Evolutionary conservation across 2,888 invertebrate species (phyloP).

Genomic region (Tachina lurida): DNA sequence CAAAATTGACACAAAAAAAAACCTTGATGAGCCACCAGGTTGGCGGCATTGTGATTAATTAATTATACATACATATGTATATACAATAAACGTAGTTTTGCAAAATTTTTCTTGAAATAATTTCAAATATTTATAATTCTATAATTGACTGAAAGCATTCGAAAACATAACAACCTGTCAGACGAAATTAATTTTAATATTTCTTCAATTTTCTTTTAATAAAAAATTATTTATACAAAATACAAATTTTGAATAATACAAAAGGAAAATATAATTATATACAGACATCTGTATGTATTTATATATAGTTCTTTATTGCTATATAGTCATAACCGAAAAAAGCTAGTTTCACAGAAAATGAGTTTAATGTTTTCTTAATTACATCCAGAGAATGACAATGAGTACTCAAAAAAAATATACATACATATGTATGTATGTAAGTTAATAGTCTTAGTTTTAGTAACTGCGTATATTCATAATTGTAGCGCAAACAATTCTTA

Average conservation of each 20-base stretch:
- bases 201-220: conserved; percentile 12
- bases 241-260: neutral
- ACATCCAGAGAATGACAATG: too few relatives aligned
- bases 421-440: too few relatives aligned
- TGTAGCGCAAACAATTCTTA: too few relatives aligned
- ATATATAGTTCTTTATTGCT: too few relatives aligned
- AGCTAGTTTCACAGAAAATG: too few relatives aligned
- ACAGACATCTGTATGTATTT: neutral
- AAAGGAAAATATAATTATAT: neutral
- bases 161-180: conserved; percentile 64
- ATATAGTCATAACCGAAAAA: too few relatives aligned
- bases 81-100: neutral
- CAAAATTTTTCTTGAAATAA: neutral
- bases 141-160: conserved; percentile 69
- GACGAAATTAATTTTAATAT: conserved; percentile 62
- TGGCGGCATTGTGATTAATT: conserved; percentile 36
- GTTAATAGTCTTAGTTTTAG: too few relatives aligned
- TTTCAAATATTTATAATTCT: conserved; percentile 47
- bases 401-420: too few relatives aligned
- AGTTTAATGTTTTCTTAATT: too few relatives aligned
- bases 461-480: too few relatives aligned
- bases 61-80: neutral
- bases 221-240: neutral
- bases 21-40: neutral
- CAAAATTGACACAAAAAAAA: neutral